Base-by-base conservation (phyloP, 2,797 vertebrate species). In the Cygnus olor region DNA sequence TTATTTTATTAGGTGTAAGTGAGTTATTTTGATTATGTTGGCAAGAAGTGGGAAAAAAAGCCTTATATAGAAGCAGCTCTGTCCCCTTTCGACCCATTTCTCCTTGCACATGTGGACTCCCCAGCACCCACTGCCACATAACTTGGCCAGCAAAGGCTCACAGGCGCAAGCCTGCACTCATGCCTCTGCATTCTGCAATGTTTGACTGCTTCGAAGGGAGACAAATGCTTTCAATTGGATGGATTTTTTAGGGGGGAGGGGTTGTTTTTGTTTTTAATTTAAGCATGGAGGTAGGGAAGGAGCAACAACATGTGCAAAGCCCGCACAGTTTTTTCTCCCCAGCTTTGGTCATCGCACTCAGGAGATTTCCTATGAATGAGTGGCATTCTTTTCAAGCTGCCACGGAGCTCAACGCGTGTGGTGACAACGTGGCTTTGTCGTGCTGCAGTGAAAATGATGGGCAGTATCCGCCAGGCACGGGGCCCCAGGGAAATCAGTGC, bases 1-100 rank as follows among this genome's bases (percentile, higher is more conserved):
- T 94, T 85, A 88, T 94, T 97, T 96, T 96, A 96, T 97, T 82
- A 96, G 91, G 94, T 96, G 95, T 30, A 53, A 94, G 92, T 87
- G 94, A 96, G 95, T 96, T 97, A 95, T 94, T 96, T 94, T 94
- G 94, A 93, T 96, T 94, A 88, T 47, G 40, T 95, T 97, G 96
- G 95, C 96, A 94, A 94, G 88, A 58, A 94, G 80, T 19, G 30
- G 25, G 49, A 45, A 79, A 70, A 61, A 74, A 87, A 56, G 20
- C 85, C 89, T 81, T 54, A 76, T 63, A 66, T 72, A 80, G 93
- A 85, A 88, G 88, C 74, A 88, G 76, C 64, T 65, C 77, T 85
- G 87, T 84, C 91, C 90, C 88, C 54, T 85, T 63, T 83, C 58
- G 83, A 64, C 91, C 82, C 85, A 79, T 42, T 47, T 82, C 88